Evolutionary conservation across 2,797 vertebrate genomes (phyloP).

Genomic region (Tenualosa thibaudeaui): DNA sequence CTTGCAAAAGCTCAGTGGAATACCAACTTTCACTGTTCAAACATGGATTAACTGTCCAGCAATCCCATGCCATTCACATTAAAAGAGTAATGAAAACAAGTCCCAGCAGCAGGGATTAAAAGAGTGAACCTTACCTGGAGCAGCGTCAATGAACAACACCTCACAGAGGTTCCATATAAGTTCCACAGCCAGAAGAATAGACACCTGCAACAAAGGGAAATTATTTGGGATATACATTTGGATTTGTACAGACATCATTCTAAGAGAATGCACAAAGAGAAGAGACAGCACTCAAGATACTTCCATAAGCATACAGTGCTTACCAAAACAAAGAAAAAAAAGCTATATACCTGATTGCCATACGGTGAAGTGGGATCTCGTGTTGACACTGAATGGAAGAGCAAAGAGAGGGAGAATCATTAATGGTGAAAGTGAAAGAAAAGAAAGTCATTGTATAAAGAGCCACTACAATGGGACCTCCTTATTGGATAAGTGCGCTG

Average conservation of each 20-base stretch:
- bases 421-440: not conserved
- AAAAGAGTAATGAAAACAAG: too few relatives aligned
- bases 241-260: not conserved
- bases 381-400: constrained; percentile 72
- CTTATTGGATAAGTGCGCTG: not conserved
- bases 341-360: constrained; percentile 82
- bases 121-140: constrained; percentile 77
- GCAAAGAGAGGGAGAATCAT: constrained; percentile 40
- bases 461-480: not conserved
- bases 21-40: not conserved
- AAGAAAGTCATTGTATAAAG: not conserved
- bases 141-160: constrained; percentile 93
- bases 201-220: constrained; percentile 73
- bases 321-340: not conserved
- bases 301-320: not conserved
- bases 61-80: not conserved
- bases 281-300: not conserved
- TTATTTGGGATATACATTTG: not conserved
- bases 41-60: not conserved
- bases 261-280: not conserved
- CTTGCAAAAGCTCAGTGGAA: not conserved
- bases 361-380: constrained; percentile 75
- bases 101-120: not conserved
- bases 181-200: constrained; percentile 91
- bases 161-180: constrained; percentile 98